A percentile compares a stretch with the other conserved stretches of the same genome.
These are phyloP conservation scores for Gisinianus flammeolus DNA, from an alignment of 2,888 invertebrate genomes.

Conservation along the genomic window DNA sequence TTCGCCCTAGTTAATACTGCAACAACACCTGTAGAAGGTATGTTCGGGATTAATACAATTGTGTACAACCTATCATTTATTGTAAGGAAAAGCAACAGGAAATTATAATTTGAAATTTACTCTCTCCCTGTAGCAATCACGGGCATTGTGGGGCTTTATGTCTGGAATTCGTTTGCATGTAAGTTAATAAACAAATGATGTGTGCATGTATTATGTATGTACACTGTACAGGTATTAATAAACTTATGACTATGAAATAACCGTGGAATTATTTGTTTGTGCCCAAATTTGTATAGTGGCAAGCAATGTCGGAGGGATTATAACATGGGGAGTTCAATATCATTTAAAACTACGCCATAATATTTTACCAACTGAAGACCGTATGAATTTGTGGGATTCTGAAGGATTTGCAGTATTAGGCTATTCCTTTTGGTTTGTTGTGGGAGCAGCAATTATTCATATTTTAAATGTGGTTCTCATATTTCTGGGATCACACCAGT, in stretches of 20 bases:
- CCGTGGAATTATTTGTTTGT: background rate
- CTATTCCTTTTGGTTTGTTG: slow-evolving; percentile 85
- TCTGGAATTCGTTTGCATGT: slow-evolving; percentile 81
- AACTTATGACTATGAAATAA: too few relatives aligned
- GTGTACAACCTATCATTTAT: too few relatives aligned
- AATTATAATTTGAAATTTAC: too few relatives aligned
- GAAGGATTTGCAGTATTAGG: slow-evolving; percentile 81
- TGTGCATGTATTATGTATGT: slow-evolving; percentile 7
- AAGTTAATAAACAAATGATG: slow-evolving; percentile 61
- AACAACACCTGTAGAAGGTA: slow-evolving; percentile 72
- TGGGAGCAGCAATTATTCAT: slow-evolving; percentile 73
- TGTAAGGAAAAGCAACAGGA: too few relatives aligned
- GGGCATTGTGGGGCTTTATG: slow-evolving; percentile 69
- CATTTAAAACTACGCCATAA: slow-evolving; percentile 80
- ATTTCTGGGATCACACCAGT: slow-evolving; percentile 74
- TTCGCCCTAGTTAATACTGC: slow-evolving; percentile 82
- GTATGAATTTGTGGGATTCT: slow-evolving; percentile 81
- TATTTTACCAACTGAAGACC: slow-evolving; percentile 80
- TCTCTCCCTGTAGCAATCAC: too few relatives aligned
- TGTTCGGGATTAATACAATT: slow-evolving; percentile 68
- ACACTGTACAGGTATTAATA: too few relatives aligned
- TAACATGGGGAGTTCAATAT: slow-evolving; percentile 85
- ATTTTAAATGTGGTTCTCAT: slow-evolving; percentile 76
- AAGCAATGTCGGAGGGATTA: slow-evolving; percentile 75
- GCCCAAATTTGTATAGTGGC: slow-evolving; percentile 68